These are phyloP conservation scores for Scarus forsteni DNA, from an alignment of 2,797 vertebrate genomes.

Conservation along the genomic window DNA sequence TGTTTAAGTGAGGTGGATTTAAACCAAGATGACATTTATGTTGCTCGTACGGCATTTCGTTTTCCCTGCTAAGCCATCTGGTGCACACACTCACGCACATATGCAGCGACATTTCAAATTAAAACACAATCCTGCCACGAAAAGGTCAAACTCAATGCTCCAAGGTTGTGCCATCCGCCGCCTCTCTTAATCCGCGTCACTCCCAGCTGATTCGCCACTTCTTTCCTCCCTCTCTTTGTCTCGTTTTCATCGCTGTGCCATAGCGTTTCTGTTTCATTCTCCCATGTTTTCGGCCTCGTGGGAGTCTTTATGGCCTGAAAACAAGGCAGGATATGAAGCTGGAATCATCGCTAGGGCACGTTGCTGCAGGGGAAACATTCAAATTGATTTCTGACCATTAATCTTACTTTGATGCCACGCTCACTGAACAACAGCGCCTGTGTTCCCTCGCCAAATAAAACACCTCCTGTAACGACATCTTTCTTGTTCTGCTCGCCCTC, in stretches of 20 bases:
- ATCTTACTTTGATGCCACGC: conserved; percentile 38
- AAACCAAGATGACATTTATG: conserved; percentile 29
- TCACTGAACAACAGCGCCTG: conserved; percentile 10
- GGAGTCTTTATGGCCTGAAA: background rate
- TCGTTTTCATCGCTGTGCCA: background rate
- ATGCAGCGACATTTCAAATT: conserved; percentile 12
- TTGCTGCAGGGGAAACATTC: conserved; percentile 30
- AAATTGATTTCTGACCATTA: conserved; percentile 41
- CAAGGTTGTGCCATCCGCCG: conserved; percentile 11
- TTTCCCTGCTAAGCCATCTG: conserved; percentile 24
- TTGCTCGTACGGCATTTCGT: background rate
- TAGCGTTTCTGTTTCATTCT: background rate
- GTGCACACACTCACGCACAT: background rate
- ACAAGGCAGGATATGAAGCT: background rate
- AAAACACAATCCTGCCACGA: conserved; percentile 31
- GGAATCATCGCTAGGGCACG: conserved; percentile 15
- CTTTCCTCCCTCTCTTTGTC: background rate
- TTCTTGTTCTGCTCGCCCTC: background rate
- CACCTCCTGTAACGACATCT: conserved; percentile 20
- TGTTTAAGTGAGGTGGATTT: conserved; percentile 20
- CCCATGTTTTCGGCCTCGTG: background rate
- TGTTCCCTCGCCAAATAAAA: conserved; percentile 28
- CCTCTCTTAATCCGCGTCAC: background rate
- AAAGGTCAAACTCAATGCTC: conserved; percentile 53
- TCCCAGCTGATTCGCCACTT: background rate